Conservation (phyloP, 2,888 invertebrate genomes). For the Tetropium fuscum region DNA sequence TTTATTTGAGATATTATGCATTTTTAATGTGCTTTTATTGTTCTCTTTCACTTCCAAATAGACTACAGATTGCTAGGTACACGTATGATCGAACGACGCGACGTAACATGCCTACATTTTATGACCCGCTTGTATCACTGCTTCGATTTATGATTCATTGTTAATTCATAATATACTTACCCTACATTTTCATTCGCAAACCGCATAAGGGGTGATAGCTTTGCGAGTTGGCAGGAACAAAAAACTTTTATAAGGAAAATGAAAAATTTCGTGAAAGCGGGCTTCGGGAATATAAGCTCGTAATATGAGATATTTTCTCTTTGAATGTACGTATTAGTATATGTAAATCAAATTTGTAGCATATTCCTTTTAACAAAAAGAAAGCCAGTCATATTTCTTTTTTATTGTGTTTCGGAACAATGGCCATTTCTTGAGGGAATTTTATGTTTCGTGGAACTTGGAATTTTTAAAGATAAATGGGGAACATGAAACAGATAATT, state of each 20-base stretch:
- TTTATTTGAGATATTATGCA: too few relatives aligned
- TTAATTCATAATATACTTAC: too few relatives aligned
- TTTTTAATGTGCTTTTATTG: too few relatives aligned
- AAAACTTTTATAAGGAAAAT: conserved; percentile 27
- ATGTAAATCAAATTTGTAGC: conserved; percentile 61
- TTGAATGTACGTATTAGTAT: conserved; percentile 47
- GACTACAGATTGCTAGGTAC: too few relatives aligned
- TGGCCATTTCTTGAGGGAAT: conserved; percentile 44
- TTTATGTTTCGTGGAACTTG: conserved; percentile 41
- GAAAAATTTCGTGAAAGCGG: conserved; percentile 22
- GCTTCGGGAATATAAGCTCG: conserved; percentile 16
- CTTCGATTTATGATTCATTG: too few relatives aligned
- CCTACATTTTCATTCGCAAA: conserved; percentile 10
- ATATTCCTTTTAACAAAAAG: conserved; percentile 52
- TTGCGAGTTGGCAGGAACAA: conserved; percentile 12
- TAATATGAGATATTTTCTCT: conserved; percentile 39
- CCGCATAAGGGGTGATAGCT: background rate
- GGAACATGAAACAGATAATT: conserved; percentile 38
- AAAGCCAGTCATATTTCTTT: conserved; percentile 55
- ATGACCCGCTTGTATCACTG: too few relatives aligned
- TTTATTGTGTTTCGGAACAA: conserved; percentile 55
- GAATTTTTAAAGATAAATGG: conserved; percentile 35
- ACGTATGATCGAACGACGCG: too few relatives aligned
- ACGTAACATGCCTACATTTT: too few relatives aligned
- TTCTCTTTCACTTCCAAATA: too few relatives aligned